Conservation (phyloP, 2,888 invertebrate genomes). For the Thelaira solivaga region DNA sequence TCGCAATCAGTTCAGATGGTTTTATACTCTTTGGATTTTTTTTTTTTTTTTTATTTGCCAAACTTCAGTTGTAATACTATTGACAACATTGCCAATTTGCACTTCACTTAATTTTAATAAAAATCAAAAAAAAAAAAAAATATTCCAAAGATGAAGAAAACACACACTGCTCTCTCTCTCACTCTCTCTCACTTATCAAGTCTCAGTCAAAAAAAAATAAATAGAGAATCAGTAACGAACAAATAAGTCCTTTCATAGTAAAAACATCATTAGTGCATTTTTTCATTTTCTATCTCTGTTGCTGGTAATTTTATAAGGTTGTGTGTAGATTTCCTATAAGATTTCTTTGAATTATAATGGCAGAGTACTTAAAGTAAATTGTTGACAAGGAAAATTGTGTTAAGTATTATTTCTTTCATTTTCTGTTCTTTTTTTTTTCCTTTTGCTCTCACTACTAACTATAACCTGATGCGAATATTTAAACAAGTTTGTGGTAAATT, state of each 20-base stretch:
- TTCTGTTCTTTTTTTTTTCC: background rate
- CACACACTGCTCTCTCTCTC: too few species aligned
- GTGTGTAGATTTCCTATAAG: background rate
- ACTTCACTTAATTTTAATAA: constrained; percentile 53
- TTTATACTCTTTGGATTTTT: background rate
- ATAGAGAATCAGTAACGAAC: too few species aligned
- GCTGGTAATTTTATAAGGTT: background rate
- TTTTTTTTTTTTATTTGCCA: too few species aligned
- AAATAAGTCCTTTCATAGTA: background rate
- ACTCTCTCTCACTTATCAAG: background rate
- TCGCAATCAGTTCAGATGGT: constrained; percentile 42
- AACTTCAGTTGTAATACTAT: constrained; percentile 22
- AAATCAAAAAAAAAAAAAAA: background rate
- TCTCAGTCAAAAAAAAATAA: background rate
- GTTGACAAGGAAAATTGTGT: background rate
- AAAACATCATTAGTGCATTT: background rate
- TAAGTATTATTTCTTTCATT: background rate
- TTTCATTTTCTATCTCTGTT: background rate
- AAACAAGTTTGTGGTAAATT: background rate
- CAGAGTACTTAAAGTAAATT: background rate
- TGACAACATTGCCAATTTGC: constrained; percentile 52
- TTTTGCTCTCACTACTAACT: background rate
- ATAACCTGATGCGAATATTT: background rate
- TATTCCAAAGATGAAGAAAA: too few species aligned
- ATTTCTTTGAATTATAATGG: background rate